Conservation (phyloP, 2,797 vertebrate species). For the Semaprochilodus insignis region DNA sequence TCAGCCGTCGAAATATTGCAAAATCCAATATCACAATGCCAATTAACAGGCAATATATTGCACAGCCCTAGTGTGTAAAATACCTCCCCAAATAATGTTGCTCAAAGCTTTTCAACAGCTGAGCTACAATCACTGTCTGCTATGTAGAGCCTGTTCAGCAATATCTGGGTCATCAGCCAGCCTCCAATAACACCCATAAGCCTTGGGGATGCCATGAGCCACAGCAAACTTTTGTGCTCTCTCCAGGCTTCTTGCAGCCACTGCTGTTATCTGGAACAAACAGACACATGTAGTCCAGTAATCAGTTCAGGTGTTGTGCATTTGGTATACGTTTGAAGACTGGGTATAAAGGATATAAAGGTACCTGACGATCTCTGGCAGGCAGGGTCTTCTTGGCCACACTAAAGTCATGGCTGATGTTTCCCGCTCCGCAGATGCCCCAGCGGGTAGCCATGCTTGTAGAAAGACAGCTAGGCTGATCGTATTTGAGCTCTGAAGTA, state of each 20-base stretch:
- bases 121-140: background rate
- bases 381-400: constrained; percentile 76
- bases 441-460: constrained; percentile 75
- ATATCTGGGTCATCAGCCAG: constrained; percentile 75
- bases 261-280: constrained; percentile 72
- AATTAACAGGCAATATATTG: too few relatives aligned
- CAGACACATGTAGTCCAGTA: constrained; percentile 11
- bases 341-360: background rate
- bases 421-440: constrained; percentile 79
- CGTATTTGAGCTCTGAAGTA: background rate
- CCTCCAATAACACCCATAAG: constrained; percentile 80
- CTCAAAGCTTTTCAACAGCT: background rate
- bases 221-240: constrained; percentile 76
- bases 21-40: too few relatives aligned
- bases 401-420: constrained; percentile 81
- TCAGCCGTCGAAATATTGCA: too few relatives aligned
- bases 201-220: constrained; percentile 73
- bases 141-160: constrained; percentile 66
- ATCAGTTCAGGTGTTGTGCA: background rate
- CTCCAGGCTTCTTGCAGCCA: constrained; percentile 75
- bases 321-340: background rate
- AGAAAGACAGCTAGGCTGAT: background rate
- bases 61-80: too few relatives aligned
- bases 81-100: too few relatives aligned
- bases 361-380: constrained; percentile 78